These are phyloP conservation scores for Rostratula benghalensis DNA, from an alignment of 2,113 vertebrate genomes.

Conservation along the genomic window DNA sequence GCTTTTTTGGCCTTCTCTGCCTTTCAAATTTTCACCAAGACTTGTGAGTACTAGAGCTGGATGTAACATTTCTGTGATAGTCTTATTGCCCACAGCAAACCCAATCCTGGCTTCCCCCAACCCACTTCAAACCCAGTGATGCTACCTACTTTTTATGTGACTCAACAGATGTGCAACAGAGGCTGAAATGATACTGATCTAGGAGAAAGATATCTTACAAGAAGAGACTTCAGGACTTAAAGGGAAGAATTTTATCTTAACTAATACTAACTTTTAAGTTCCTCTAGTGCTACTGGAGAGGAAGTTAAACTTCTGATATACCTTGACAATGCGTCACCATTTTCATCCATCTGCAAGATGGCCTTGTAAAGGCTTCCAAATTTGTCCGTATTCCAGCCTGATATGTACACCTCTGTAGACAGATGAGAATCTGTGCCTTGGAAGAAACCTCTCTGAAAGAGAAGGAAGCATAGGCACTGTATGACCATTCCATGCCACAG, in stretches of 20 bases:
- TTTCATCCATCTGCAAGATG: not conserved
- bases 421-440: not conserved
- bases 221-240: not conserved
- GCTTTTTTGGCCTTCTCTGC: not conserved
- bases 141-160: not conserved
- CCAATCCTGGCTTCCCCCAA: not conserved
- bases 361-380: not conserved
- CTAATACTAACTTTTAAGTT: not conserved
- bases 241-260: not conserved
- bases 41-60: not conserved
- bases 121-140: not conserved
- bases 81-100: not conserved
- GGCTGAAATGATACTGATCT: not conserved
- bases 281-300: not conserved
- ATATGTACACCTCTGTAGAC: not conserved
- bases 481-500: not conserved
- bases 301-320: not conserved
- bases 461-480: fast-evolving
- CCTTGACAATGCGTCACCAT: not conserved
- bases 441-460: not conserved
- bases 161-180: not conserved
- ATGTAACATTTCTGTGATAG: not conserved
- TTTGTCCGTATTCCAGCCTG: not conserved
- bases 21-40: not conserved
- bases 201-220: not conserved